Conservation (phyloP, 2,888 invertebrate genomes). For the Tipula helvola region DNA sequence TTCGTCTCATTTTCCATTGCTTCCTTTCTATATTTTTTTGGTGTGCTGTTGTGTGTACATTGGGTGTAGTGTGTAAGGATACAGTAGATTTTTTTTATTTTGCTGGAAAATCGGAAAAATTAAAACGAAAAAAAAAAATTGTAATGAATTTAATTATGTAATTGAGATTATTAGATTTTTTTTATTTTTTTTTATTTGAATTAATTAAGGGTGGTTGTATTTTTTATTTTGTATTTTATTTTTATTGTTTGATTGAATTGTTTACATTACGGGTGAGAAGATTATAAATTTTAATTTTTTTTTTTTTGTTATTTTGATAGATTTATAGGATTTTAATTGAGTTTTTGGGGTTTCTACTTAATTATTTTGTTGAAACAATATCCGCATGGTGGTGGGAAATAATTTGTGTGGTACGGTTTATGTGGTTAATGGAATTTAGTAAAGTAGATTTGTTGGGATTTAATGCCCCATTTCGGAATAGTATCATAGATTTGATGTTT, state of each 20-base stretch:
- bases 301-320: not conserved
- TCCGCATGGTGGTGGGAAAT: not conserved
- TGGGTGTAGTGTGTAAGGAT: not conserved
- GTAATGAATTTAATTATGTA: constrained; percentile 4
- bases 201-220: not conserved
- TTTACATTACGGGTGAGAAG: not conserved
- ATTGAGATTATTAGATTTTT: not conserved
- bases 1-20: not conserved
- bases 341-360: not conserved
- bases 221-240: not conserved
- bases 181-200: not conserved
- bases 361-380: not conserved
- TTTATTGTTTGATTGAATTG: not conserved
- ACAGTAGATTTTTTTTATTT: not conserved
- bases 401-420: not conserved
- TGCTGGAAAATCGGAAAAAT: not conserved
- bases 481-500: too few relatives aligned
- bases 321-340: not conserved
- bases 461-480: too few relatives aligned
- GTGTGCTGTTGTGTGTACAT: not conserved
- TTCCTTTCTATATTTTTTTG: not conserved
- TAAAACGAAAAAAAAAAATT: not conserved
- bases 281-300: not conserved
- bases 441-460: too few relatives aligned
- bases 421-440: not conserved